Evolutionary conservation across 2,888 invertebrate genomes (phyloP).

Genomic region (Pristionchus japonicus): DNA sequence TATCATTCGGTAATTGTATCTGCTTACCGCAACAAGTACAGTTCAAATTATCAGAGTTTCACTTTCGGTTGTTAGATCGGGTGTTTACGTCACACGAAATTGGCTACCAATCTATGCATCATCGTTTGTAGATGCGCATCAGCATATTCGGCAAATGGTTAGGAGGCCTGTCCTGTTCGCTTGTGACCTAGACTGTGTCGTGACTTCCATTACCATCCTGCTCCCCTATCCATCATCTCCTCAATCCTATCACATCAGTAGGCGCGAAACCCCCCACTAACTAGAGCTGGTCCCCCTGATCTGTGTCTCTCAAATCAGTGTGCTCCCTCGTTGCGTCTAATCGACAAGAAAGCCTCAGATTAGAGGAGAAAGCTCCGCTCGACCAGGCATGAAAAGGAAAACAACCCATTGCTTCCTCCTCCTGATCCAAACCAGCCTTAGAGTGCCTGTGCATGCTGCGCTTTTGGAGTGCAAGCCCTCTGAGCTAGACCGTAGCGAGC

Average conservation of each 20-base stretch:
- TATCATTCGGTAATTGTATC: neutral
- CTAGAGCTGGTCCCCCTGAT: neutral
- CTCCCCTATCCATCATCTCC: neutral
- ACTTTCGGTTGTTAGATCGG: neutral
- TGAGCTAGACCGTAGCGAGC: neutral
- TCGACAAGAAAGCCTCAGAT: neutral
- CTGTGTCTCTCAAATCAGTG: neutral
- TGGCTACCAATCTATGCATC: neutral
- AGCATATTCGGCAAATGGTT: neutral
- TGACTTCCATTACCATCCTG: neutral
- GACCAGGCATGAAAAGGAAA: constrained; percentile 26
- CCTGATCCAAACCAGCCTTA: neutral
- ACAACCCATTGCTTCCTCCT: neutral
- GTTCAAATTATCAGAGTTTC: neutral
- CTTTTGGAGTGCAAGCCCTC: constrained; percentile 16
- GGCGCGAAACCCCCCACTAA: neutral
- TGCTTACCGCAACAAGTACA: neutral
- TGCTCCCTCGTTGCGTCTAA: neutral
- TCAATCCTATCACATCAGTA: neutral
- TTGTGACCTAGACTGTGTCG: neutral
- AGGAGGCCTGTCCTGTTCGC: neutral
- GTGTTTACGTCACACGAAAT: neutral
- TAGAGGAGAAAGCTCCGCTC: neutral
- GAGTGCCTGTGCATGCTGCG: neutral
- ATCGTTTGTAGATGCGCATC: neutral